Base-by-base conservation (phyloP, 2,113 vertebrate species). In the human region DNA sequence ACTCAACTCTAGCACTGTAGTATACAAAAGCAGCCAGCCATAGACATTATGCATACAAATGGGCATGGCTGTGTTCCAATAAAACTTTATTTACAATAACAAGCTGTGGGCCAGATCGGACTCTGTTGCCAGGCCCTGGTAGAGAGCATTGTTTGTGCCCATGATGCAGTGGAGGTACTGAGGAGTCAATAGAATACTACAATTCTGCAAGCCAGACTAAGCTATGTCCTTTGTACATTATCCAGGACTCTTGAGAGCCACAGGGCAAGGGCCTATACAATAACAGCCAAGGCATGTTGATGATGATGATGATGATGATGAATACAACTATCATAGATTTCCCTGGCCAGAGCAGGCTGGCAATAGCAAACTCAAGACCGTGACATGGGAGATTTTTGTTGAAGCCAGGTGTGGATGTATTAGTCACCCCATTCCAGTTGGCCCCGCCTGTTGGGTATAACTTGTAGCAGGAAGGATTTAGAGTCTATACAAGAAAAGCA, bases 51-150 rank as follows among this genome's bases (percentile, higher is more conserved):
- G 25, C 18, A 40, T 61, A 38, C 32, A 61, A 40, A 25, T 32
- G 50, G 23, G 20, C 20, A 38, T 66, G 70, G 22, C 73, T 27
- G 5, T 59, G 80, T 72, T 32, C 22, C 78, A 88, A 81, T 73
- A 73, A 93, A 94, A 38, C 85, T 87, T 72, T 72, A 93, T 90
- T 86, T 86, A 52, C 2, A 93, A 43, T 32, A 90, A 35, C 32
- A 73, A 32, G 35, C 22, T 12, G 6, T 57, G 59, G 92, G 45
- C 64, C 89, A 66, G 52, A 43, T 43, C 18, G n/a, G 45, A 25
- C 45, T 40, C 30, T n/a, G 59, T 55, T 40, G 4, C 38, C 66
- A 40, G 45, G 0, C 8, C 23, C 90, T 48, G 12, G 50, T 38
- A 18, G 38, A 84, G 57, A 50, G 38, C 38, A 50, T 5, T 86